phyloP scores from a whole-genome alignment of 2,888 invertebrate species.

The Conops quadrifasciatus region DNA sequence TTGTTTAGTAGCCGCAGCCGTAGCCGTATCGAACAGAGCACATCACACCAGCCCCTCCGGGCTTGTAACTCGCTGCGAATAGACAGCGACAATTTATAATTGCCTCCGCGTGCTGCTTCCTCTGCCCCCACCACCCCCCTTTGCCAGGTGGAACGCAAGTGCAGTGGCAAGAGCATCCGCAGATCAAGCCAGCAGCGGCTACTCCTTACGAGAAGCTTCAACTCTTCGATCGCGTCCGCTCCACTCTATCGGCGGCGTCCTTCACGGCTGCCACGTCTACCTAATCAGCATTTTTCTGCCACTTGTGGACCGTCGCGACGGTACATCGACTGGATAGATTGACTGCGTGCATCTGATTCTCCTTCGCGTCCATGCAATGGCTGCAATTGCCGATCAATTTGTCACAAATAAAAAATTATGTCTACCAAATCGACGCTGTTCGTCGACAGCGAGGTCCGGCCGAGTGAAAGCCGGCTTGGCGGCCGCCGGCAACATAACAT shows the following conservation, averaged over 20 bases:
- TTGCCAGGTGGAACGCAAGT: not conserved
- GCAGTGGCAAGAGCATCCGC: not conserved
- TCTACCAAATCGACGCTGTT: slow-evolving; percentile 25
- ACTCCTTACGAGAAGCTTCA: slow-evolving; percentile 15
- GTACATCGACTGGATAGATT: not conserved
- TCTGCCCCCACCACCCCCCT: not conserved
- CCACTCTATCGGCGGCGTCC: no score
- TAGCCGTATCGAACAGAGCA: no score
- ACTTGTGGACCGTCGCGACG: slow-evolving; percentile 10
- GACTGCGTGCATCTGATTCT: not conserved
- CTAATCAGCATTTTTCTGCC: slow-evolving; percentile 43
- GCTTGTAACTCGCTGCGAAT: slow-evolving; percentile 8
- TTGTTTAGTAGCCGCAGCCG: no score
- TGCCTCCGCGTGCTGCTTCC: slow-evolving; percentile 6
- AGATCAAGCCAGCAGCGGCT: slow-evolving; percentile 21
- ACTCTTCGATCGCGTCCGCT: not conserved
- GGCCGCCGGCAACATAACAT: no score
- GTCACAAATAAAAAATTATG: slow-evolving; percentile 50
- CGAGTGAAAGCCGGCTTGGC: not conserved
- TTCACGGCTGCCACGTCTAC: slow-evolving; percentile 34
- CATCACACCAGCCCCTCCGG: not conserved
- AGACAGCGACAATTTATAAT: slow-evolving; percentile 31
- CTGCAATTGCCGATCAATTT: slow-evolving; percentile 49
- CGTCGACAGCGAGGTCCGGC: not conserved
- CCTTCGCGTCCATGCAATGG: slow-evolving; percentile 8